Conservation (phyloP, 2,797 vertebrate species). For the Acanthis flammea region DNA sequence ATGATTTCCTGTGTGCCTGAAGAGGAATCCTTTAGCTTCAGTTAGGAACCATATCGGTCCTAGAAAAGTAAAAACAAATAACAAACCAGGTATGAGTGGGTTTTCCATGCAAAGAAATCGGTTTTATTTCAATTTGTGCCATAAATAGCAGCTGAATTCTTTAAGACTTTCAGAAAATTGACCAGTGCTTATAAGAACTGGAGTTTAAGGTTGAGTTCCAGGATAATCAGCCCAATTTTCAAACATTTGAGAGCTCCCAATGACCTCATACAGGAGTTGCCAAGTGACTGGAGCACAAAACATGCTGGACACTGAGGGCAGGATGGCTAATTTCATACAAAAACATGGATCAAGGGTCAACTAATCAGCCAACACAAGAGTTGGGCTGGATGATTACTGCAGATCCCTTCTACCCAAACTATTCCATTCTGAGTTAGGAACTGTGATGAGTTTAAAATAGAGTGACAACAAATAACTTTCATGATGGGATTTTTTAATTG, state of each 20-base stretch:
- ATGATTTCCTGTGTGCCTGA: not conserved
- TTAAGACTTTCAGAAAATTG: not conserved
- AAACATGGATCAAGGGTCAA: not conserved
- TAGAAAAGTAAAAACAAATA: not conserved
- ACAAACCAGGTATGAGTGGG: not conserved
- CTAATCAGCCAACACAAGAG: not conserved
- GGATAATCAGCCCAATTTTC: not conserved
- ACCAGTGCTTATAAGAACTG: not conserved
- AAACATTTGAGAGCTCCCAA: not conserved
- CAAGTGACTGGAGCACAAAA: not conserved
- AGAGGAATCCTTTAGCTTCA: not conserved
- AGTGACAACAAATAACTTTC: not conserved
- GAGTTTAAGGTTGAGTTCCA: not conserved
- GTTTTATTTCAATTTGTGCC: not conserved
- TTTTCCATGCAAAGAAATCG: not conserved
- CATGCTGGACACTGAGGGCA: not conserved
- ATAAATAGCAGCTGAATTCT: not conserved
- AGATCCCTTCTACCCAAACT: not conserved
- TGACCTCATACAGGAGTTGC: not conserved
- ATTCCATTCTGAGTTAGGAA: not conserved
- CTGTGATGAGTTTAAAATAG: not conserved
- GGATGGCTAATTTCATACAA: not conserved
- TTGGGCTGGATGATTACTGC: not conserved
- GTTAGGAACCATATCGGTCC: conserved; percentile 80
- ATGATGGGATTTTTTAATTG: not conserved